phyloP scores from a whole-genome alignment of 2,113 vertebrate species.

The Zosterops hypoxanthus region DNA sequence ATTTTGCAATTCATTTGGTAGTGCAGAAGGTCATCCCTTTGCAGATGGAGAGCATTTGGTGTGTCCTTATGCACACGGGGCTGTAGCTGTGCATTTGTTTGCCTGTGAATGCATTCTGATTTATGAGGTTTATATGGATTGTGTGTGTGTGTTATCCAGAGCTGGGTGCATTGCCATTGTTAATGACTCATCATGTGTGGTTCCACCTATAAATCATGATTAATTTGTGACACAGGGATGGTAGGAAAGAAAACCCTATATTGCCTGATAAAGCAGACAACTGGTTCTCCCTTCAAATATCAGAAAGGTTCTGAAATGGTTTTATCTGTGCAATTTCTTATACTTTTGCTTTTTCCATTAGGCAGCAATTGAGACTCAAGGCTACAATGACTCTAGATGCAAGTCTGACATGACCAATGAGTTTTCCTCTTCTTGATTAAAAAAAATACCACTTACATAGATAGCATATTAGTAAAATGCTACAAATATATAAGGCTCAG shows the following conservation, averaged over 20 bases:
- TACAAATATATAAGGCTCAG: neutral
- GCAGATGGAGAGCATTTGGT: neutral
- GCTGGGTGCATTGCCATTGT: fast-evolving
- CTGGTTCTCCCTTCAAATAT: neutral
- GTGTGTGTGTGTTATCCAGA: too few species aligned
- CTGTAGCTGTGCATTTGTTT: neutral
- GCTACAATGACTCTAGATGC: neutral
- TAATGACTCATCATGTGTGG: neutral
- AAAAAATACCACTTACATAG: neutral
- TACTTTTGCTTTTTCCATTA: neutral
- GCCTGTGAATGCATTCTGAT: neutral
- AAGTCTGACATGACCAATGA: neutral
- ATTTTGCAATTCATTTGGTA: constrained; percentile 49
- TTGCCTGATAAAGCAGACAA: neutral
- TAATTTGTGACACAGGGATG: neutral
- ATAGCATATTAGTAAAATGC: neutral
- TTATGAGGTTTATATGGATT: fast-evolving
- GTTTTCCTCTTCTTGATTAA: neutral
- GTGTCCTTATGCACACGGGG: neutral
- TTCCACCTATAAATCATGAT: neutral
- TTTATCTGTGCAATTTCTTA: neutral
- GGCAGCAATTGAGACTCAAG: neutral
- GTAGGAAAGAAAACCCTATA: neutral
- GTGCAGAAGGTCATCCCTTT: constrained; percentile 63
- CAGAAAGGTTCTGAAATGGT: neutral